Percentiles rank a stretch among this genome's conserved stretches.
Conservation (phyloP, 2,797 vertebrate genomes). For the Cossypha polioptera region DNA sequence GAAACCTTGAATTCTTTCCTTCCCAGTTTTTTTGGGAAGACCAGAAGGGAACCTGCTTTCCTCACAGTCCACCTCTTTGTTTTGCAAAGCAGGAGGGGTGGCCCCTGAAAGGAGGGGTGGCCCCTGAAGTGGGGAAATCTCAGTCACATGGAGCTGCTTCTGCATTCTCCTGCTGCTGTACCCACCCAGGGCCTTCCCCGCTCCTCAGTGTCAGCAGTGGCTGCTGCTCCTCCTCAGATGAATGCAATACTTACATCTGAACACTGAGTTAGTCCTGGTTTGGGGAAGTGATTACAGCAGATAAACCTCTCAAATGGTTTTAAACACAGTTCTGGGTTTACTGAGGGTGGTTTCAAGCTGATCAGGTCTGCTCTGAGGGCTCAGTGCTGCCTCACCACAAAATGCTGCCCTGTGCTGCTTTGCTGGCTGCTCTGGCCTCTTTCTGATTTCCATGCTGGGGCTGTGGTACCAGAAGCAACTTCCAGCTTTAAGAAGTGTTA, state of each 20-base stretch:
- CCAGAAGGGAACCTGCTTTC: not conserved
- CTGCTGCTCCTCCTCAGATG: not conserved
- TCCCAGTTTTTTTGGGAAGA: not conserved
- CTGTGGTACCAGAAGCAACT: not conserved
- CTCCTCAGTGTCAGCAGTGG: not conserved
- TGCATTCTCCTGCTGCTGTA: fast-evolving
- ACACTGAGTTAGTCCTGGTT: not conserved
- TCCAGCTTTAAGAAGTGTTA: not conserved
- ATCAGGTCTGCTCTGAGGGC: not conserved
- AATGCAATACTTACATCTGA: not conserved
- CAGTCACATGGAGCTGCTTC: not conserved
- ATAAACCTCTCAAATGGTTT: not conserved
- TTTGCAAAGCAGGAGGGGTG: not conserved
- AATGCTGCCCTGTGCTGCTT: not conserved
- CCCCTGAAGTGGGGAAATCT: not conserved
- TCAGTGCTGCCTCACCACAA: not conserved
- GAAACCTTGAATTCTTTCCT: not conserved
- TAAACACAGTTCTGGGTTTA: not conserved
- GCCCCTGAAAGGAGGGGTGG: no score
- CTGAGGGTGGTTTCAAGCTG: not conserved
- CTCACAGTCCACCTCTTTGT: not conserved
- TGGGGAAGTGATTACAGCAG: not conserved
- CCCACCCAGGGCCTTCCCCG: not conserved
- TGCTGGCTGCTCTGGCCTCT: not conserved
- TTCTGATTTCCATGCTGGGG: not conserved